Percentiles rank a stretch among this genome's conserved stretches.
These are phyloP conservation scores for Pseudois nayaur DNA, from an alignment of 2,113 vertebrate genomes.

Conservation along the genomic window DNA sequence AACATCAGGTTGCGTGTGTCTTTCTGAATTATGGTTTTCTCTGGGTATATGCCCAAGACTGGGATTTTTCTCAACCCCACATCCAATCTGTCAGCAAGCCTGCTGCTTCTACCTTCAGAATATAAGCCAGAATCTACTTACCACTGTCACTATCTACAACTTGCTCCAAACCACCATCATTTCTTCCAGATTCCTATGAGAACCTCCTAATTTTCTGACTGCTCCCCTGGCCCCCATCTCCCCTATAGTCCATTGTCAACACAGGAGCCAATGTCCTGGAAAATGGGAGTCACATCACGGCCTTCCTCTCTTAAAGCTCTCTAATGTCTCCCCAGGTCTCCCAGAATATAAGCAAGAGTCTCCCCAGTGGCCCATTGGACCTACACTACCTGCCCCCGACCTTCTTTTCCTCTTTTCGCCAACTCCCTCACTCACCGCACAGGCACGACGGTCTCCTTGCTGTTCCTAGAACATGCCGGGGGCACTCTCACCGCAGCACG, in stretches of 20 bases:
- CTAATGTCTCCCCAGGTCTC: background rate
- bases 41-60: background rate
- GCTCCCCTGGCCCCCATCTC: background rate
- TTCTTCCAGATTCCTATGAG: background rate
- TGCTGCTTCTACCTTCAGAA: background rate
- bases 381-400: accelerated
- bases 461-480: background rate
- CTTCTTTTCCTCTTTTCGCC: background rate
- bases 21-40: background rate
- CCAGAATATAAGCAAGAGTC: background rate
- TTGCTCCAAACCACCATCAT: background rate
- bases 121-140: background rate
- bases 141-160: background rate
- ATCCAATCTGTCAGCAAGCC: background rate
- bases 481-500: background rate
- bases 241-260: background rate
- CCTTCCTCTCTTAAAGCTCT: background rate
- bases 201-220: no score
- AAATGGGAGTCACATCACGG: background rate
- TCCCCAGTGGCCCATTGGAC: background rate
- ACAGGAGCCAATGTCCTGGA: background rate
- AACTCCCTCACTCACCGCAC: background rate
- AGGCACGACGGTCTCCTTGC: background rate
- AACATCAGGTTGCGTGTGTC: background rate
- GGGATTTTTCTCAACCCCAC: background rate